phyloP scores from a whole-genome alignment of 2,113 vertebrate genomes.

The Cichladusa arquata region DNA sequence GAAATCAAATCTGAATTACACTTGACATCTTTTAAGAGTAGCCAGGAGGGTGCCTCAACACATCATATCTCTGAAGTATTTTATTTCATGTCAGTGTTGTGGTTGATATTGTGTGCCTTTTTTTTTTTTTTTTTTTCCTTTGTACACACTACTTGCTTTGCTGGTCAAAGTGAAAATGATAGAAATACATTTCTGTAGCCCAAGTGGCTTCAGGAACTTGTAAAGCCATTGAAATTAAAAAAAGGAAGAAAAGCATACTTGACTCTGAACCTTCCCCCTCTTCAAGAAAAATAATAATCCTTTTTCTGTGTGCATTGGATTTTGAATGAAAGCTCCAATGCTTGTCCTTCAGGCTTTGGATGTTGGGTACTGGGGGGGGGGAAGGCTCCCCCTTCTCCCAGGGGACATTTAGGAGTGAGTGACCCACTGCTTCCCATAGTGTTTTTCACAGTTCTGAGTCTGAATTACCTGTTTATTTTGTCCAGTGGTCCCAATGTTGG shows the following conservation, averaged over 20 bases:
- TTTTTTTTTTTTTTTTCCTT: not conserved
- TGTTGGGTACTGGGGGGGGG: rapidly evolving
- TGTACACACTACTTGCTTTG: not conserved
- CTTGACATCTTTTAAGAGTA: not conserved
- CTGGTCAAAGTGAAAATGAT: not conserved
- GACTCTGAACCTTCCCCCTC: not conserved
- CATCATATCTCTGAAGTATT: not conserved
- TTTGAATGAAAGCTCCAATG: not conserved
- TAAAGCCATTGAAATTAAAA: not conserved
- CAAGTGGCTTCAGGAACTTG: not conserved
- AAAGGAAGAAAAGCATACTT: not conserved
- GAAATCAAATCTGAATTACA: not conserved
- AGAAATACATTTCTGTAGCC: not conserved
- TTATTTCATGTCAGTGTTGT: not conserved
- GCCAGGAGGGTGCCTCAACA: not conserved
- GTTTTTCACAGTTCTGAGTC: not conserved
- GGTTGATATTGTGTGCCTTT: not conserved
- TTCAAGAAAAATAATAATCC: not conserved
- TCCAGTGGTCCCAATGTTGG: not conserved
- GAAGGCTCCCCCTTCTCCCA: not conserved
- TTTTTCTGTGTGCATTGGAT: not conserved
- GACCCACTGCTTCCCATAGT: not conserved
- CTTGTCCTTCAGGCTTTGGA: not conserved
- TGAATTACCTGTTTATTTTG: not conserved
- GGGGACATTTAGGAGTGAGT: not conserved